A percentile compares a stretch with the other conserved stretches of the same genome.
These are phyloP conservation scores for Cantharis flavilabris DNA, from an alignment of 2,888 invertebrate genomes.

Conservation along the genomic window DNA sequence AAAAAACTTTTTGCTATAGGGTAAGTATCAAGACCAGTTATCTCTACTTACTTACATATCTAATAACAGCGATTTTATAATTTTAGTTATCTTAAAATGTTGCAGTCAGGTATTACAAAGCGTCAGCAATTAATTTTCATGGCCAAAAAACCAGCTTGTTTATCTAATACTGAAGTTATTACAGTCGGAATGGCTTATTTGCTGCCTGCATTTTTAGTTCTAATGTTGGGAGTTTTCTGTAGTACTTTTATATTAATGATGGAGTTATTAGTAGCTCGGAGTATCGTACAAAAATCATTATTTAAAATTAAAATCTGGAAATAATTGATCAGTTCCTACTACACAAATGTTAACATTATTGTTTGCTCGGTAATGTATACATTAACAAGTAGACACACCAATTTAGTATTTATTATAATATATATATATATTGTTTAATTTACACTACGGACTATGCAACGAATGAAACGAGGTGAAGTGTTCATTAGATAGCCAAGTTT, in stretches of 20 bases:
- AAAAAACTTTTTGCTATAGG: constrained; percentile 50
- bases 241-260: not conserved
- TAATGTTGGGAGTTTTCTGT: constrained; percentile 33
- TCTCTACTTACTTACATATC: not conserved
- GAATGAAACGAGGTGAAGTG: no score
- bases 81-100: constrained; percentile 43
- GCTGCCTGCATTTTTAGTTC: constrained; percentile 43
- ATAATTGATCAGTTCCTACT: not conserved
- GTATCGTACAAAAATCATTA: not conserved
- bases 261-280: not conserved
- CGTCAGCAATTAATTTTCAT: constrained; percentile 42
- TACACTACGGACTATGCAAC: no score
- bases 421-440: no score
- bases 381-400: no score
- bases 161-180: constrained; percentile 38
- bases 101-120: constrained; percentile 32
- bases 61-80: not conserved
- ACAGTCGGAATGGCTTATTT: constrained; percentile 40
- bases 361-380: no score
- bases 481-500: no score
- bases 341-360: no score
- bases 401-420: no score
- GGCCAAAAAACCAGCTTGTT: constrained; percentile 41
- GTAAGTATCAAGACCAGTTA: constrained; percentile 34
- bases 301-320: not conserved